Evolutionary conservation across 2,797 vertebrate genomes (phyloP).

Genomic region (Scleropages formosus): DNA sequence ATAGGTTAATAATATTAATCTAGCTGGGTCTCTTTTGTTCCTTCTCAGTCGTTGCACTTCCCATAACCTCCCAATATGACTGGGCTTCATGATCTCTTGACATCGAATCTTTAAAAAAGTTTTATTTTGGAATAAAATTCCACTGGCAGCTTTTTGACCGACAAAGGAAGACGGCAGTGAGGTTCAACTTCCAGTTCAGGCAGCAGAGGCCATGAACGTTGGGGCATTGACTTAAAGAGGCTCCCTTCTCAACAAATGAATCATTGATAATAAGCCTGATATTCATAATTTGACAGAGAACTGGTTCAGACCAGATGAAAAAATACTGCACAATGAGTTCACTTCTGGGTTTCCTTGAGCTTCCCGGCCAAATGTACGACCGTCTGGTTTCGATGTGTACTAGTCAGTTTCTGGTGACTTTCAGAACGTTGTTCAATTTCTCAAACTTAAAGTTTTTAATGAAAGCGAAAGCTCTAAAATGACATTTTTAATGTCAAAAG

Average conservation of each 20-base stretch:
- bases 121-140: constrained; percentile 36
- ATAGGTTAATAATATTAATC: constrained; percentile 32
- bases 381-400: no score
- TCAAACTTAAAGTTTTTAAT: no score
- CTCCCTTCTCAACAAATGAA: background rate
- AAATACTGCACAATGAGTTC: background rate
- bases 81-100: constrained; percentile 30
- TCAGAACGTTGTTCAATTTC: no score
- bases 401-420: no score
- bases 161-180: constrained; percentile 34
- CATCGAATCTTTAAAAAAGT: constrained; percentile 40
- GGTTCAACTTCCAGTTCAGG: constrained; percentile 1
- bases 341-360: no score
- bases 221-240: background rate
- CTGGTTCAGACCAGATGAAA: background rate
- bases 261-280: no score
- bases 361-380: no score
- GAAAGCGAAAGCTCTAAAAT: no score
- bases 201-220: background rate
- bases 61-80: constrained; percentile 8
- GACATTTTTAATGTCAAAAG: no score
- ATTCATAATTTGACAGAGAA: background rate
- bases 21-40: constrained; percentile 19
- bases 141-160: constrained; percentile 32
- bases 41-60: constrained; percentile 9